Conservation (phyloP, 2,888 invertebrate genomes). For the Syrista parreyssii region DNA sequence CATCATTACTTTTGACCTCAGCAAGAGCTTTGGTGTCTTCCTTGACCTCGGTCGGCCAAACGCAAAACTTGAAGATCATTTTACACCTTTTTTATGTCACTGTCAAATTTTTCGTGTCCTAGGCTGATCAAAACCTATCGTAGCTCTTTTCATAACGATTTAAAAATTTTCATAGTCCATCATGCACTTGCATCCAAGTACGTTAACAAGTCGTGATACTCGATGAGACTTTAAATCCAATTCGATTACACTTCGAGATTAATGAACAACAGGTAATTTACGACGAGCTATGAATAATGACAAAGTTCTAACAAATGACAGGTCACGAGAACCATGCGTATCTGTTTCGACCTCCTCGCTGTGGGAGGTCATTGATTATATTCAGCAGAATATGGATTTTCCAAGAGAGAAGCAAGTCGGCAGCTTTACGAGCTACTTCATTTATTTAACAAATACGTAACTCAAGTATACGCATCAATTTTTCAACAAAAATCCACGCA, state of each 20-base stretch:
- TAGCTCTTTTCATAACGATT: background rate
- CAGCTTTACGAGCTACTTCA: background rate
- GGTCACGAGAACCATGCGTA: background rate
- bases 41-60: constrained; percentile 49
- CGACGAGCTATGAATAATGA: background rate
- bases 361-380: background rate
- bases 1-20: constrained; percentile 23
- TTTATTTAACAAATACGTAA: background rate
- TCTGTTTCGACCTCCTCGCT: background rate
- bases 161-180: background rate
- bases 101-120: background rate
- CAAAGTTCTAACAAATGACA: background rate
- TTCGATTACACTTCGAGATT: background rate
- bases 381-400: background rate
- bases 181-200: background rate
- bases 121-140: background rate
- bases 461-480: background rate
- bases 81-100: background rate
- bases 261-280: background rate
- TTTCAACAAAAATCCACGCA: background rate
- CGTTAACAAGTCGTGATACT: background rate
- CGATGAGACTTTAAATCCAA: background rate
- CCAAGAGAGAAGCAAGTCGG: background rate
- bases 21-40: constrained; percentile 39
- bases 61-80: constrained; percentile 59